Conservation (phyloP, 2,888 invertebrate genomes). For the Conchocele bisecta region DNA sequence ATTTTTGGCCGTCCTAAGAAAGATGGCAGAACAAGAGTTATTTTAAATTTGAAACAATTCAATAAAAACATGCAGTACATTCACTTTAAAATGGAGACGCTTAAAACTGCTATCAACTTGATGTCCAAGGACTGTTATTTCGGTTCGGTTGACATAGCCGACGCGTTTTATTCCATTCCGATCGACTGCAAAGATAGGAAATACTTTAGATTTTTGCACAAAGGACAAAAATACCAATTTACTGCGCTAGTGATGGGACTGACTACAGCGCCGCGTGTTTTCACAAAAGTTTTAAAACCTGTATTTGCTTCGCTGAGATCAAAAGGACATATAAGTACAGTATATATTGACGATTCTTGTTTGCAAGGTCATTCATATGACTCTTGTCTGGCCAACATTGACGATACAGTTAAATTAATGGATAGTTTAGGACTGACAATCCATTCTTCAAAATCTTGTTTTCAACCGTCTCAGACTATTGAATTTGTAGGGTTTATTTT, state of each 20-base stretch:
- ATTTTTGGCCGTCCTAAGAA: too few relatives aligned
- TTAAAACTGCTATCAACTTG: conserved; percentile 3
- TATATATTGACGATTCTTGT: conserved; percentile 47
- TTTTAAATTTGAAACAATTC: too few relatives aligned
- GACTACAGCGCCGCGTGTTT: conserved; percentile 11
- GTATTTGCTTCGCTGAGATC: conserved; percentile 6
- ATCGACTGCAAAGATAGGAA: neutral
- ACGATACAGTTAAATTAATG: conserved; percentile 21
- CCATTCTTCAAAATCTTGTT: conserved; percentile 45
- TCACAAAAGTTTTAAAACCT: conserved; percentile 22
- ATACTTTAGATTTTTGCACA: conserved; percentile 14
- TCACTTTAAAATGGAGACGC: conserved; percentile 33
- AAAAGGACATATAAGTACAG: conserved; percentile 19
- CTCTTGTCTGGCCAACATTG: conserved; percentile 15
- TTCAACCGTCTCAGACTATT: conserved; percentile 36
- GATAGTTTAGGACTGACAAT: conserved; percentile 47
- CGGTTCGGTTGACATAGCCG: conserved; percentile 9
- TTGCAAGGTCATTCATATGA: conserved; percentile 22
- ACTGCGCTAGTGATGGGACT: conserved; percentile 10
- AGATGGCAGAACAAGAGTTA: too few relatives aligned
- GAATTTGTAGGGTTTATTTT: conserved; percentile 39
- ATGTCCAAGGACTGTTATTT: conserved; percentile 20
- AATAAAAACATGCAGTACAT: conserved; percentile 1
- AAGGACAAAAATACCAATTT: conserved; percentile 15
- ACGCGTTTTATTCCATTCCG: conserved; percentile 18